phyloP scores from a whole-genome alignment of 2,113 vertebrate genomes.

The Nothobranchius kuhntae region DNA sequence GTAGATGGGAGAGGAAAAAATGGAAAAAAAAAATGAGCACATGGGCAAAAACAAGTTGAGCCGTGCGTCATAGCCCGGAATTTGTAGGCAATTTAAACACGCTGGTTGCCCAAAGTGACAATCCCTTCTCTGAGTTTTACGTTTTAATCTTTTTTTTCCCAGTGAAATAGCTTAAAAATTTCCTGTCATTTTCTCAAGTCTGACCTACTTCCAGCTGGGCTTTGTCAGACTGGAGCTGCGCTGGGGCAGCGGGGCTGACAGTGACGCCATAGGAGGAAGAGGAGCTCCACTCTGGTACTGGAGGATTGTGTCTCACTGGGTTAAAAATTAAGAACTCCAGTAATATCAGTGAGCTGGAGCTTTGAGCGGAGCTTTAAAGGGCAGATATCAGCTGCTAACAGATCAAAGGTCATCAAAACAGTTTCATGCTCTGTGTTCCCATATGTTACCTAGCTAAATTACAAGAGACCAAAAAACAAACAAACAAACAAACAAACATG shows the following conservation, averaged over 20 bases:
- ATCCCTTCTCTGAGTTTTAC: slow-evolving; percentile 23
- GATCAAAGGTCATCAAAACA: slow-evolving; percentile 56
- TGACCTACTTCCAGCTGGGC: slow-evolving; percentile 72
- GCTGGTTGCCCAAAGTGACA: slow-evolving; percentile 47
- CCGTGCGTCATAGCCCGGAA: slow-evolving; percentile 45
- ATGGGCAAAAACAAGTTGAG: slow-evolving; percentile 57
- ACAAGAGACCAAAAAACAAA: slow-evolving; percentile 8
- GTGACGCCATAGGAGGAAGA: slow-evolving; percentile 17
- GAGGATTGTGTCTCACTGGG: not conserved
- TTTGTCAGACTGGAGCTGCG: slow-evolving; percentile 25
- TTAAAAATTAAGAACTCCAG: slow-evolving; percentile 2
- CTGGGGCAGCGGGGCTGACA: slow-evolving; percentile 12
- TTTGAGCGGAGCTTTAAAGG: slow-evolving; percentile 17
- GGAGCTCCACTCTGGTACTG: slow-evolving; percentile 7
- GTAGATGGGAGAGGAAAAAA: slow-evolving; percentile 20
- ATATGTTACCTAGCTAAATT: slow-evolving; percentile 26
- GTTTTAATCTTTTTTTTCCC: slow-evolving; percentile 45
- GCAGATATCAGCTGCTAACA: slow-evolving; percentile 21
- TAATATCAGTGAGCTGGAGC: not conserved
- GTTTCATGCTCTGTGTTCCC: slow-evolving; percentile 20
- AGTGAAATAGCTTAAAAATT: slow-evolving; percentile 45
- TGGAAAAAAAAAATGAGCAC: slow-evolving; percentile 25
- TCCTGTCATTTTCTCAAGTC: slow-evolving; percentile 74
- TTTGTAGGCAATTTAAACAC: slow-evolving; percentile 52
- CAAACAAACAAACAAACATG: too few relatives aligned